Percentiles rank a stretch among this genome's conserved stretches.
Evolutionary conservation across 2,113 vertebrate species (phyloP).

Genomic region (Tapirus terrestris): DNA sequence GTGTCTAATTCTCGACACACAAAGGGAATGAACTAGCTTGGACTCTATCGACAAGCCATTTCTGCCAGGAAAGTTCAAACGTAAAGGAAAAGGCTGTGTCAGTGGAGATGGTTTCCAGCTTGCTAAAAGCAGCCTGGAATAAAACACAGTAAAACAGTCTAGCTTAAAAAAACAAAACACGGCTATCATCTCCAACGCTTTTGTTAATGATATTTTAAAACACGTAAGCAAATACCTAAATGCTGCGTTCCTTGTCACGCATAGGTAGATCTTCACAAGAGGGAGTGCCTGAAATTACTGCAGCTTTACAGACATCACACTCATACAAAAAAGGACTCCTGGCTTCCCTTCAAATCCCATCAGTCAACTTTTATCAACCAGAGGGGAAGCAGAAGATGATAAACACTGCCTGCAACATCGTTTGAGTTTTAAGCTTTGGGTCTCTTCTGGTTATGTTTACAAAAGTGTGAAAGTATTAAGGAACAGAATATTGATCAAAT

Average conservation of each 20-base stretch:
- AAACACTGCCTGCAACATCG: constrained; percentile 36
- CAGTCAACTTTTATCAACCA: constrained; percentile 61
- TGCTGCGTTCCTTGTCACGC: background rate
- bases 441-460: constrained; percentile 28
- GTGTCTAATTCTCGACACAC: constrained; percentile 87
- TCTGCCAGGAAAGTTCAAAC: constrained; percentile 87
- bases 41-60: constrained; percentile 91
- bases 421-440: constrained; percentile 52
- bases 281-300: background rate
- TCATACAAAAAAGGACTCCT: background rate
- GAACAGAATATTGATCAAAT: constrained; percentile 59
- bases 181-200: background rate
- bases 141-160: constrained; percentile 56
- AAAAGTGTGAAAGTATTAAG: constrained; percentile 64
- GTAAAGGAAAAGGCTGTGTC: constrained; percentile 78
- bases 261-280: background rate
- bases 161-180: constrained; percentile 47
- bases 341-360: constrained; percentile 69
- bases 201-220: constrained; percentile 66
- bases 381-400: background rate
- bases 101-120: constrained; percentile 70
- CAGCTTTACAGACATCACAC: constrained; percentile 49
- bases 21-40: constrained; percentile 92
- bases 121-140: constrained; percentile 49
- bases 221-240: background rate